These are phyloP conservation scores for Aurelia sp. DNA, from an alignment of 30 jellyfish, hydroid and myxozoan genomes.

Conservation along the genomic window DNA sequence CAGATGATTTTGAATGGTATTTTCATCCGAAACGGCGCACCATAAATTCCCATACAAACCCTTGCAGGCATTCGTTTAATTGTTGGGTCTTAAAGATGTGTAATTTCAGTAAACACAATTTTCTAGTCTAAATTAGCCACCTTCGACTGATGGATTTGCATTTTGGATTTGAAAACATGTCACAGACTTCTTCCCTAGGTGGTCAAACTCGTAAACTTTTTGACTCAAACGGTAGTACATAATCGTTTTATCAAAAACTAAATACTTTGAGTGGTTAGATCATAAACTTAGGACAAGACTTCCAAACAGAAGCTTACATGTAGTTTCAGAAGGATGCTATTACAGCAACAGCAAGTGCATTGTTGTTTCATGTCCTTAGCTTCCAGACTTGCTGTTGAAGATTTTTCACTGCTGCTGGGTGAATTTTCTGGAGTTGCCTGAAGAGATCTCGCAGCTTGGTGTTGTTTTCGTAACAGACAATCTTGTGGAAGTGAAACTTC, in stretches of 20 bases:
- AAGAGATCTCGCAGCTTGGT: conserved; percentile 3
- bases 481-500: conserved; percentile 91
- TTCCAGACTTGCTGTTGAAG: not conserved
- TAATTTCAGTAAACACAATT: too few relatives aligned
- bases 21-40: too few relatives aligned
- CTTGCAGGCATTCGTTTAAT: too few relatives aligned
- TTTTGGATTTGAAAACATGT: too few relatives aligned
- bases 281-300: not conserved
- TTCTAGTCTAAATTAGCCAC: too few relatives aligned
- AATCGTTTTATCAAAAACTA: not conserved
- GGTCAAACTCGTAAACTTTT: too few relatives aligned
- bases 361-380: conserved; percentile 6
- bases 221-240: too few relatives aligned
- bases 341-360: conserved; percentile 96
- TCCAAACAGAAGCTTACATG: conserved; percentile 47
- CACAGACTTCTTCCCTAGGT: too few relatives aligned
- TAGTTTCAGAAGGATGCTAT: conserved; percentile 68
- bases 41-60: too few relatives aligned
- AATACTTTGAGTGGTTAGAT: not conserved
- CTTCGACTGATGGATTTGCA: too few relatives aligned
- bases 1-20: too few relatives aligned
- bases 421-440: conserved; percentile 49
- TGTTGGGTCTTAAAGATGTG: too few relatives aligned
- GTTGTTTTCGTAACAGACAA: conserved; percentile 74
- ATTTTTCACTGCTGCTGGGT: conserved; percentile 6